These are phyloP conservation scores for Gadopsis marmoratus DNA, from an alignment of 2,797 vertebrate genomes.

Conservation along the genomic window DNA sequence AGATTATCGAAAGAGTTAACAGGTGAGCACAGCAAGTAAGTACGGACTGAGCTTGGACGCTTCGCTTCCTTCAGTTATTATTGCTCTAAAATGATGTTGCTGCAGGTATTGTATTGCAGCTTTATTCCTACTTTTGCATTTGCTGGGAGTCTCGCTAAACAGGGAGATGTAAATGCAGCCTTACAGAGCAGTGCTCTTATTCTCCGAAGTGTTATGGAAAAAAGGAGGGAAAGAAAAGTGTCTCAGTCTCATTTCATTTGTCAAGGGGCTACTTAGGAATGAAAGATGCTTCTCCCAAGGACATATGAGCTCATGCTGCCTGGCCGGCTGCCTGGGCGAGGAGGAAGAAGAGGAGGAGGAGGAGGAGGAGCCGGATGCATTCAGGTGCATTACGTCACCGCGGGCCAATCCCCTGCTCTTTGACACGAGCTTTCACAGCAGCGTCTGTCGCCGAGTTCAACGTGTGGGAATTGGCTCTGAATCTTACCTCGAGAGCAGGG, in stretches of 20 bases:
- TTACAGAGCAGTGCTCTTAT: conserved; percentile 39
- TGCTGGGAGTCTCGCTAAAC: conserved; percentile 1
- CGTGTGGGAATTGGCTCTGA: conserved; percentile 39
- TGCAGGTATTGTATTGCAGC: not conserved
- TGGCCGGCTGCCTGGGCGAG: conserved; percentile 72
- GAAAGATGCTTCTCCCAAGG: conserved; percentile 73
- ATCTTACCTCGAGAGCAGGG: not conserved
- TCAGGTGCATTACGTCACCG: conserved; percentile 82
- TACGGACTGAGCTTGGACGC: not conserved
- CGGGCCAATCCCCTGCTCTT: conserved; percentile 72
- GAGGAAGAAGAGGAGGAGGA: conserved; percentile 58
- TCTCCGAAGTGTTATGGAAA: conserved; percentile 62
- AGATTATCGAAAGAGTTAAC: not conserved
- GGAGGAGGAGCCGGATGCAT: conserved; percentile 59
- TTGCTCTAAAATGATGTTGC: not conserved
- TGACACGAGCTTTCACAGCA: conserved; percentile 38
- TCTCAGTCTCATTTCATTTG: conserved; percentile 75
- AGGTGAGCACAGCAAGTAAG: not conserved
- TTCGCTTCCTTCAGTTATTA: accelerated
- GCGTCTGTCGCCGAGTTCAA: conserved; percentile 30
- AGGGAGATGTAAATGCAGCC: conserved; percentile 35
- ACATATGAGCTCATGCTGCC: conserved; percentile 77
- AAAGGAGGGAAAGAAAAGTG: conserved; percentile 45
- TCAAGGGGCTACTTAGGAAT: conserved; percentile 74
- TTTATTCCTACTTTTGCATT: not conserved